Percentiles rank a stretch among this genome's conserved stretches.
These are phyloP conservation scores for Vollenhovia emeryi DNA, from an alignment of 1,140 invertebrate species.

Conservation along the genomic window DNA sequence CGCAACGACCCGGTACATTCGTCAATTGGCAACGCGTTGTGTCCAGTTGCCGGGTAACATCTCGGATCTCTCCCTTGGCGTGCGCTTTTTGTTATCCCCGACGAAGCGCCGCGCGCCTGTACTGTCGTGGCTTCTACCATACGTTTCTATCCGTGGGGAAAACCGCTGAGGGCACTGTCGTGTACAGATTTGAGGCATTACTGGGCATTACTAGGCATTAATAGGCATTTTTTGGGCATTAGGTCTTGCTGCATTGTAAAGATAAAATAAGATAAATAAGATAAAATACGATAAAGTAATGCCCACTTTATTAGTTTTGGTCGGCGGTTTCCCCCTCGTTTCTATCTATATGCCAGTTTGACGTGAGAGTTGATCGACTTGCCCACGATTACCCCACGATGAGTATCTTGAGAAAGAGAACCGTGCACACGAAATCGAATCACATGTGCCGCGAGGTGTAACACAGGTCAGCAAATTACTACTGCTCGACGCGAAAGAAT, in stretches of 20 bases:
- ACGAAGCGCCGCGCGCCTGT: background rate
- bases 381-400: background rate
- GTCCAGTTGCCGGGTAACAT: background rate
- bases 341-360: background rate
- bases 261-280: no score
- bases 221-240: no score
- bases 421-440: background rate
- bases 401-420: background rate
- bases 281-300: no score
- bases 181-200: no score
- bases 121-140: no score
- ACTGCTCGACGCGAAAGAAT: conserved; percentile 40
- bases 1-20: background rate
- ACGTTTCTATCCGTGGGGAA: no score
- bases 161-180: no score
- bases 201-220: no score
- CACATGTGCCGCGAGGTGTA: background rate
- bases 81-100: background rate
- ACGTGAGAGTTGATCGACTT: conserved; percentile 8
- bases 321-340: no score
- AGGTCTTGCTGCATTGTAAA: no score
- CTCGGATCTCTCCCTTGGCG: background rate
- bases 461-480: conserved; percentile 31
- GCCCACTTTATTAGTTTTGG: no score
- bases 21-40: background rate